A percentile compares a stretch with the other conserved stretches of the same genome.
Evolutionary conservation across 1,140 invertebrate genomes (phyloP).

Genomic region (Tenebrio molitor): DNA sequence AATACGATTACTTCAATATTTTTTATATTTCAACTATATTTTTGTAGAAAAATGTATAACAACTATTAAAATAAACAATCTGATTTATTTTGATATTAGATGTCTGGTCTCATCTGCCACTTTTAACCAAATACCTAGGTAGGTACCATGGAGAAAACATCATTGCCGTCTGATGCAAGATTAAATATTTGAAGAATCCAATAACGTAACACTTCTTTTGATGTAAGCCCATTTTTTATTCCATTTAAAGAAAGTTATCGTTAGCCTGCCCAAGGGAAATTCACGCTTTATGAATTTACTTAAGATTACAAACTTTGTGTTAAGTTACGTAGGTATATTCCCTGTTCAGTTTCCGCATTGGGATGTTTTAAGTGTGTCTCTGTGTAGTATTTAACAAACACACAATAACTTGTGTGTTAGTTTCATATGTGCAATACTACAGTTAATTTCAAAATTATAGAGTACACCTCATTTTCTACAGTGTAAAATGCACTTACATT

Average conservation of each 20-base stretch:
- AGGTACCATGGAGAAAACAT: no score
- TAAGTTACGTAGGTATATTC: slow-evolving; percentile 55
- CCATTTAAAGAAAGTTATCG: slow-evolving; percentile 54
- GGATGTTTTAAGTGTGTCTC: slow-evolving; percentile 51
- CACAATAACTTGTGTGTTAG: slow-evolving; percentile 9
- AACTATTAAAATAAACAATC: no score
- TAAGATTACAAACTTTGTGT: slow-evolving; percentile 59
- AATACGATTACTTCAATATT: no score
- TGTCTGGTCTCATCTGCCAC: no score
- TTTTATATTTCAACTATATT: no score
- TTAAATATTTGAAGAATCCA: slow-evolving; percentile 35
- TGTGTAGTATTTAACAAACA: slow-evolving; percentile 51
- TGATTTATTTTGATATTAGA: no score
- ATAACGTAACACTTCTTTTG: neutral
- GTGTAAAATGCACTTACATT: no score
- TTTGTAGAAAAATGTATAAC: no score
- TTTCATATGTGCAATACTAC: no score
- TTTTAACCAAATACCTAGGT: no score
- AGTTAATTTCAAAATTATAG: no score
- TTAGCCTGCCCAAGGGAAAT: slow-evolving; percentile 58
- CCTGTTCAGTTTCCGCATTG: slow-evolving; percentile 45
- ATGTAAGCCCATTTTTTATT: slow-evolving; percentile 50
- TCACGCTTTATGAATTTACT: slow-evolving; percentile 61
- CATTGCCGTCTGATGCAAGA: neutral
- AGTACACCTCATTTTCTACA: no score